Conservation (phyloP, 2,888 invertebrate genomes). For the Scelioninae gen. 1 region DNA sequence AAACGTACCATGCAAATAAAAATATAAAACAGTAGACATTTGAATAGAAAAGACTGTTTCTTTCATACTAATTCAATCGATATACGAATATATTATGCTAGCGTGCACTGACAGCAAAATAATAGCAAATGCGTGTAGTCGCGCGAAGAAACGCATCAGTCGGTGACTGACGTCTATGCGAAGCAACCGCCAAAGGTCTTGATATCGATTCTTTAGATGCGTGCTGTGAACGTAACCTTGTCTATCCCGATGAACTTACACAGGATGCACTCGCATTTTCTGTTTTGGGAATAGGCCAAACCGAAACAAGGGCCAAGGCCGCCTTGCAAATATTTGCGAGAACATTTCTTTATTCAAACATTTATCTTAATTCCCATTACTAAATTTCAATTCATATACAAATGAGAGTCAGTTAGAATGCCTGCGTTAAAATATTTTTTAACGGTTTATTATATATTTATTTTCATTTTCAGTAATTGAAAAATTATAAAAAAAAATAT, state of each 20-base stretch:
- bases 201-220: constrained; percentile 42
- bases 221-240: constrained; percentile 57
- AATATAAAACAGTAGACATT: too few species aligned
- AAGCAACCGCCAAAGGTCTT: constrained; percentile 22
- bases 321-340: constrained; percentile 11
- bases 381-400: neutral
- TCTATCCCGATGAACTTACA: constrained; percentile 60
- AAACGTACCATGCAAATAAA: too few species aligned
- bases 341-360: constrained; percentile 31
- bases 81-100: too few species aligned
- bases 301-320: constrained; percentile 60
- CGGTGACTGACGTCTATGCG: too few species aligned
- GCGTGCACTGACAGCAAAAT: too few species aligned
- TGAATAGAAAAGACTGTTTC: too few species aligned
- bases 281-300: constrained; percentile 71
- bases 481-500: too few species aligned
- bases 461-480: too few species aligned
- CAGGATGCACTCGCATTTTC: constrained; percentile 62
- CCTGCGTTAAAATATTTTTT: too few species aligned
- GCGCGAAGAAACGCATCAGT: constrained; percentile 19
- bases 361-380: neutral
- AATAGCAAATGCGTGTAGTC: neutral
- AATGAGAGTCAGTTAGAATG: too few species aligned
- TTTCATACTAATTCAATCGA: too few species aligned
- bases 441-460: too few species aligned